Evolutionary conservation across 2,888 invertebrate genomes (phyloP).

Genomic region (Drosophila neutralis): DNA sequence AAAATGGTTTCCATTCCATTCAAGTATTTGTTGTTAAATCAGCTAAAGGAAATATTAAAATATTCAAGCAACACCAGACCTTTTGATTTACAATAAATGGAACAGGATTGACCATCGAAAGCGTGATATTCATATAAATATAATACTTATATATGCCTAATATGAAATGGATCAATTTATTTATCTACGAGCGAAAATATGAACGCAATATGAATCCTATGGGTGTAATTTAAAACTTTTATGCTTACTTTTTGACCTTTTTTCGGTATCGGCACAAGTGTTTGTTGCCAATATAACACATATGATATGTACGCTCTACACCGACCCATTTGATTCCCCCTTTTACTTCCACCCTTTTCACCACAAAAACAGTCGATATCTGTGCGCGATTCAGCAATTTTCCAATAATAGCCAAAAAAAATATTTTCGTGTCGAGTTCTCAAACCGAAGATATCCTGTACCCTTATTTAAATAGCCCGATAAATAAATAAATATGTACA

Average conservation of each 20-base stretch:
- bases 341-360: background rate
- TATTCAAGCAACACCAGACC: background rate
- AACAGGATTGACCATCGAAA: background rate
- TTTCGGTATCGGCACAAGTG: slow-evolving; percentile 5
- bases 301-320: slow-evolving; percentile 9
- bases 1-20: background rate
- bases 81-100: background rate
- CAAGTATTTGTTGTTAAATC: background rate
- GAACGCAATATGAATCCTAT: slow-evolving; percentile 28
- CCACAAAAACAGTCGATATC: slow-evolving; percentile 31
- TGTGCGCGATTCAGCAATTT: slow-evolving; percentile 53
- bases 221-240: slow-evolving; percentile 56
- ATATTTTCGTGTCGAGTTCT: background rate
- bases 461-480: background rate
- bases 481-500: background rate
- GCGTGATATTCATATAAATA: background rate
- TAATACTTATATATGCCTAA: slow-evolving; percentile 14
- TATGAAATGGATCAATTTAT: slow-evolving; percentile 30
- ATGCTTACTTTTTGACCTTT: slow-evolving; percentile 44
- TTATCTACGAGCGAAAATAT: slow-evolving; percentile 9
- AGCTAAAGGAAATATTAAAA: background rate
- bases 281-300: slow-evolving; percentile 35
- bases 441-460: background rate
- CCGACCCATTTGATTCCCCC: slow-evolving; percentile 14
- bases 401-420: slow-evolving; percentile 34